A percentile compares a stretch with the other conserved stretches of the same genome.
Conservation (phyloP, 2,797 vertebrate species). For the Crypturellus tataupa region DNA sequence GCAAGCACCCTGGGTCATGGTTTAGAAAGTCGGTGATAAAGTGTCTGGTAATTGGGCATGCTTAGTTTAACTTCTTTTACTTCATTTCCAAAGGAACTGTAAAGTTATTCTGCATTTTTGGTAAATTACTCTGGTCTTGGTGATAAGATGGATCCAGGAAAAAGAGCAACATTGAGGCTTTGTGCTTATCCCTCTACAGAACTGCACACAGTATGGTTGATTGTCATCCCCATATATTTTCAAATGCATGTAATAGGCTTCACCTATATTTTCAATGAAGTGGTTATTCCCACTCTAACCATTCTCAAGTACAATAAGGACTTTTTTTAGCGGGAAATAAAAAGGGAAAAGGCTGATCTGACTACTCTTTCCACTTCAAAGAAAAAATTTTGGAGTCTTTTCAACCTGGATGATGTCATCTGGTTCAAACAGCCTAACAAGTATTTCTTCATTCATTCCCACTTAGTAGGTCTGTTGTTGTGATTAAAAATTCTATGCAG, state of each 20-base stretch:
- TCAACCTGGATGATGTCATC: neutral
- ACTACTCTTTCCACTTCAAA: neutral
- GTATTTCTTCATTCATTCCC: neutral
- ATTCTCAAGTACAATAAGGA: neutral
- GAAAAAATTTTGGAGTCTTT: neutral
- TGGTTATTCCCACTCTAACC: neutral
- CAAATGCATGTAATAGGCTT: neutral
- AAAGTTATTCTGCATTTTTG: neutral
- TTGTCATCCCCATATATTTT: neutral
- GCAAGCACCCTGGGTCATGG: neutral
- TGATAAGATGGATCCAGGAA: neutral
- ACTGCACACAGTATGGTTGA: no score
- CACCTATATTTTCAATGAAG: neutral
- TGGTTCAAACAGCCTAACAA: neutral
- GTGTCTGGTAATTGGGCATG: neutral
- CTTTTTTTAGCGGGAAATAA: neutral
- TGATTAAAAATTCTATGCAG: neutral
- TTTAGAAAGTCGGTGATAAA: neutral
- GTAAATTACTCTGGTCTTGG: neutral
- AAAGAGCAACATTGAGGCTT: neutral
- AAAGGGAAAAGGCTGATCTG: neutral
- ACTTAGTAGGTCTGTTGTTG: neutral
- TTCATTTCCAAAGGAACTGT: neutral
- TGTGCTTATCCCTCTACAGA: neutral
- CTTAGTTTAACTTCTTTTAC: neutral